Evolutionary conservation across 2,888 invertebrate species (phyloP), one percentile per base, ranked within the genome.

Genomic region (Drosophila silvestris): DNA sequence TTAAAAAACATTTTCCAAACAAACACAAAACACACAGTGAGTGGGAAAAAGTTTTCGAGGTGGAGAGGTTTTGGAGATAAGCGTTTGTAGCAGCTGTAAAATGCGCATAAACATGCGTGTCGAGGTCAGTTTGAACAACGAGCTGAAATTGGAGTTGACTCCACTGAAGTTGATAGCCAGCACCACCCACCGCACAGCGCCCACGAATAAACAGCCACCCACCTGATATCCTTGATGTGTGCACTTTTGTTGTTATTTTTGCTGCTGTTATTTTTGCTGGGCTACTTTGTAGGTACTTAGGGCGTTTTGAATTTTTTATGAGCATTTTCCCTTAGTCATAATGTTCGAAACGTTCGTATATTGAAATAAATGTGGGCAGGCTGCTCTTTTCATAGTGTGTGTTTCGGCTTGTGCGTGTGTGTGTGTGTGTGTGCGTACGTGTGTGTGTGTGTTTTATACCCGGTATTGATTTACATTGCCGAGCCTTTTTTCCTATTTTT

Each of bases 301-400:
- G 75, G 70, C 83, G 82, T 83, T 88, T 80, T 90, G 86, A 90
- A 91, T 91, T 81, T 90, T 91, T 89, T 85, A 90, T 91, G 88
- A 85, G 74, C 80, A 53, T 74, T 64, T 72, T 66, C 70, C 61
- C 70, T 65, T 69, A 78, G 72, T 73, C 85, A 80, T 83, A 82
- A 89, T 85, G 85, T 70, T 76, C 68, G 66, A 65, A 69, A 71
- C 65, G 82, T 57, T 57, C 5, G 39, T 72, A 74, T 83, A 89
- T 89, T 89, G 89, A 87, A 83, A 89, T 89, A 87, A 87, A 89
- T 89, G 85, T 68, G 75, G 52, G 73, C 62, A 58, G 61, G 58
- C 53, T 73, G 73, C 60, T 72, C 57, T 35, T n/a, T 50, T 58
- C 41, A 35, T 9, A 14, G 70, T 58, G 28, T 54, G 32, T 22